Evolutionary conservation across 2,888 invertebrate species (phyloP).

Genomic region (Ptychoptera contaminata): DNA sequence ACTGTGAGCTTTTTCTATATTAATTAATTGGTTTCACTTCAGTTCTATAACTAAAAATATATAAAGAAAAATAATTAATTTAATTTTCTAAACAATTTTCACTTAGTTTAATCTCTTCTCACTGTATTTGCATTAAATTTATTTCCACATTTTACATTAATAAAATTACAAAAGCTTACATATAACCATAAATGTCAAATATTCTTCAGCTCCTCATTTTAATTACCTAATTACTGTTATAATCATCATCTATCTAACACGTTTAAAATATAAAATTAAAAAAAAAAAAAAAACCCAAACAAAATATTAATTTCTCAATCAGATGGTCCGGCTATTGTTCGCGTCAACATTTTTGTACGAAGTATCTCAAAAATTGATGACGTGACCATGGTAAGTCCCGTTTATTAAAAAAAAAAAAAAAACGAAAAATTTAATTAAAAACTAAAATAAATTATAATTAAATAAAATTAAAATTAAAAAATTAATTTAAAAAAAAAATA

Average conservation of each 20-base stretch:
- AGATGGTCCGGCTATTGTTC: conserved; percentile 91
- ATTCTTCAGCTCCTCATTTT: no score
- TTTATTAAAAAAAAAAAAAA: not conserved
- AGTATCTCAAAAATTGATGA: conserved; percentile 99
- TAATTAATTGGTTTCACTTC: no score
- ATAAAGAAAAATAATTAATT: no score
- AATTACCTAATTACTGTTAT: no score
- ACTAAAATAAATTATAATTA: conserved; percentile 3
- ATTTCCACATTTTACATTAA: no score
- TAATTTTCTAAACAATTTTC: no score
- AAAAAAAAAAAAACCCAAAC: conserved; percentile 6
- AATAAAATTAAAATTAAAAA: not conserved
- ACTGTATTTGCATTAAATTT: no score
- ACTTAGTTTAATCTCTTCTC: no score
- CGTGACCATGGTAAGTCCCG: conserved; percentile 90
- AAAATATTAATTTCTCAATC: conserved; percentile 22
- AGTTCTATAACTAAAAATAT: no score
- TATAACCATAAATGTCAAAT: no score
- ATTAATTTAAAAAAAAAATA: no score
- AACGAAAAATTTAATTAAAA: conserved; percentile 12
- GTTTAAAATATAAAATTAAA: conserved; percentile 5
- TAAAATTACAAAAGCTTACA: no score
- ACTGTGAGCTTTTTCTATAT: conserved; percentile 13
- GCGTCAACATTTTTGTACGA: conserved; percentile 96
- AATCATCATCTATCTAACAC: not conserved